Conservation (phyloP, 2,113 vertebrate genomes). For the Mola mola region DNA sequence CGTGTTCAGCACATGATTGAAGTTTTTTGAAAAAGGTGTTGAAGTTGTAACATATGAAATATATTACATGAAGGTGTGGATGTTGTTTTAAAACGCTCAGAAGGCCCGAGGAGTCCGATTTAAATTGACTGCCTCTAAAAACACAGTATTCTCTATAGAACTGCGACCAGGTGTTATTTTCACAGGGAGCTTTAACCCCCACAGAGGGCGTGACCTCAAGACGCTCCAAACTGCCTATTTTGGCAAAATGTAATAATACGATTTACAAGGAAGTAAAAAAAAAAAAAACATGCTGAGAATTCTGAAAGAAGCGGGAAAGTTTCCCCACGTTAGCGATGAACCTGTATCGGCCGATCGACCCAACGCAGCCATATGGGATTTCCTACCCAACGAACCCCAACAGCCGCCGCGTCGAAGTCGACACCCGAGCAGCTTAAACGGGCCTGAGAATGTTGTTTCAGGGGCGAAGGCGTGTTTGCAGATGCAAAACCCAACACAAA, state of each 20-base stretch:
- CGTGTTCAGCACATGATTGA: no score
- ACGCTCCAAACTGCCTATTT: background rate
- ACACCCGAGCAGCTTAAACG: conserved; percentile 62
- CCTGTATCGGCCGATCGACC: background rate
- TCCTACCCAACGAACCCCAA: conserved; percentile 38
- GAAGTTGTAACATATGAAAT: no score
- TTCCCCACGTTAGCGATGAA: background rate
- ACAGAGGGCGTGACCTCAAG: no score
- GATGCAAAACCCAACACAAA: conserved; percentile 62
- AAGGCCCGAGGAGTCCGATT: background rate
- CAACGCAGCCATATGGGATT: conserved; percentile 2
- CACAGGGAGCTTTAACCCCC: background rate
- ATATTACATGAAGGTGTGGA: no score
- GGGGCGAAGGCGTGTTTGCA: conserved; percentile 72
- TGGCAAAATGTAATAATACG: no score
- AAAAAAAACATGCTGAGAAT: no score
- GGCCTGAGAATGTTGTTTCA: conserved; percentile 79
- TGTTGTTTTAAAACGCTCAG: background rate
- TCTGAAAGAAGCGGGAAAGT: no score
- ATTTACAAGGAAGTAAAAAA: no score
- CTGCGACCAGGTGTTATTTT: background rate
- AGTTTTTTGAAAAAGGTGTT: no score
- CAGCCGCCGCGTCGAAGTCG: conserved; percentile 63
- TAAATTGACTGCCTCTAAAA: no score
- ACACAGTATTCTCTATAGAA: background rate